These are phyloP conservation scores for Sclerurus mexicanus DNA, from an alignment of 2,113 vertebrate species.

Conservation along the genomic window DNA sequence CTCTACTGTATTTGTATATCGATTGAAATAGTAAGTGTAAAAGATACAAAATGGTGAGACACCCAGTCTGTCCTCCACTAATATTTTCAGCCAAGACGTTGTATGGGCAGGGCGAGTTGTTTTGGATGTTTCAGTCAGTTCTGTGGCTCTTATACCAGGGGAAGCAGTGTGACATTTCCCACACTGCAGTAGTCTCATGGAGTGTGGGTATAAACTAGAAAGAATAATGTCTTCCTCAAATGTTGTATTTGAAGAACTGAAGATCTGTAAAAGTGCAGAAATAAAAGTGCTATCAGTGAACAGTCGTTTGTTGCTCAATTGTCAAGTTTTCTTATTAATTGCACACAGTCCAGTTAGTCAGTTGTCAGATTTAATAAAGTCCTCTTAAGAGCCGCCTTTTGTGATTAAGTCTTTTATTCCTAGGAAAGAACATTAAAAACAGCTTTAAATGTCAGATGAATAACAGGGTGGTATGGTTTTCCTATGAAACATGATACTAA, in stretches of 20 bases:
- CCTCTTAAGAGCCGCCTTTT: conserved; percentile 40
- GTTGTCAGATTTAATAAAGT: conserved; percentile 61
- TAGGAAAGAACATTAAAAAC: not conserved
- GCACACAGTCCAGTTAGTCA: conserved; percentile 37
- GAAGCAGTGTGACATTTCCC: not conserved
- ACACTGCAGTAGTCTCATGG: not conserved
- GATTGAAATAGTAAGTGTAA: not conserved
- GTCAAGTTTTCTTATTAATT: conserved; percentile 30
- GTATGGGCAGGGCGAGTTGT: not conserved
- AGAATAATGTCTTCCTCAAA: not conserved
- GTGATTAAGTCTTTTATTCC: conserved; percentile 63
- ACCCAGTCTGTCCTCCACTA: not conserved
- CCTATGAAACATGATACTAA: conserved; percentile 31
- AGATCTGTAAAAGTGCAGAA: conserved; percentile 4
- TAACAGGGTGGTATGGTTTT: conserved; percentile 57
- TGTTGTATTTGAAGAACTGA: conserved; percentile 18
- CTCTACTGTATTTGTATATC: not conserved
- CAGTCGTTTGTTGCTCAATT: conserved; percentile 2
- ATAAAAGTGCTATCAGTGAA: not conserved
- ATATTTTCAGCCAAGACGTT: not conserved
- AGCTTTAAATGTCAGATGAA: conserved; percentile 61
- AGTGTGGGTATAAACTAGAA: not conserved
- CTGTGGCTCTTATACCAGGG: not conserved
- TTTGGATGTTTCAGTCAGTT: not conserved
- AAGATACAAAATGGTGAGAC: not conserved